Percentiles rank a stretch among this genome's conserved stretches.
phyloP scores from a whole-genome alignment of 2,113 vertebrate genomes.

The Anhinga anhinga region DNA sequence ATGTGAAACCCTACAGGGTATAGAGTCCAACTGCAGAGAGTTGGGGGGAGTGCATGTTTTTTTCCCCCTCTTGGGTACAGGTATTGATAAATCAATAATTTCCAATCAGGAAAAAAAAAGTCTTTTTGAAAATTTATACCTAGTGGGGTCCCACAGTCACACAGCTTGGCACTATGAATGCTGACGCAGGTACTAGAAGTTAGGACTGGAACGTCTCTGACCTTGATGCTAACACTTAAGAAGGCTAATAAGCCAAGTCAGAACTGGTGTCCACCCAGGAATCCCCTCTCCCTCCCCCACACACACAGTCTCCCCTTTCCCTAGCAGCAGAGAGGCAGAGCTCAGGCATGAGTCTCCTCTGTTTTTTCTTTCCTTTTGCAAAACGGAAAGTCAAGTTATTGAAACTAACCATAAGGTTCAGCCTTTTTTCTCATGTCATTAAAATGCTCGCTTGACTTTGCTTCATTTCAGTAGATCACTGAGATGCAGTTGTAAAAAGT shows the following conservation, averaged over 20 bases:
- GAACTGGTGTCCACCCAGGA: neutral
- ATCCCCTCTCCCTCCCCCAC: neutral
- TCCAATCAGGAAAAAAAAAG: neutral
- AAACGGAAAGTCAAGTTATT: neutral
- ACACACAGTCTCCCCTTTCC: neutral
- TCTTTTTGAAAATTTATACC: neutral
- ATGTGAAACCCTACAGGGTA: neutral
- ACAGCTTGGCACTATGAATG: neutral
- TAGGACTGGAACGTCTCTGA: neutral
- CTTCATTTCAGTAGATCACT: neutral
- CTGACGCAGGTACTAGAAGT: neutral
- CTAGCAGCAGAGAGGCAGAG: neutral
- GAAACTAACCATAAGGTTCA: neutral
- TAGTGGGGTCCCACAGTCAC: neutral
- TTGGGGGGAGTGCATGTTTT: accelerated
- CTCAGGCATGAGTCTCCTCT: neutral
- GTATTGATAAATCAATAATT: neutral
- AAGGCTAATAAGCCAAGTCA: neutral
- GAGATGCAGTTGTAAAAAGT: neutral
- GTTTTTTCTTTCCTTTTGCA: neutral
- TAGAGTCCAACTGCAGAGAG: neutral
- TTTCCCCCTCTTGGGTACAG: accelerated
- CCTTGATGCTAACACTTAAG: neutral
- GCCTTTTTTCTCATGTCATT: neutral
- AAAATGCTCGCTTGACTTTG: neutral